phyloP scores from a whole-genome alignment of 35 echinoderm and acorn worm species.

The Lytechinus variegatus region DNA sequence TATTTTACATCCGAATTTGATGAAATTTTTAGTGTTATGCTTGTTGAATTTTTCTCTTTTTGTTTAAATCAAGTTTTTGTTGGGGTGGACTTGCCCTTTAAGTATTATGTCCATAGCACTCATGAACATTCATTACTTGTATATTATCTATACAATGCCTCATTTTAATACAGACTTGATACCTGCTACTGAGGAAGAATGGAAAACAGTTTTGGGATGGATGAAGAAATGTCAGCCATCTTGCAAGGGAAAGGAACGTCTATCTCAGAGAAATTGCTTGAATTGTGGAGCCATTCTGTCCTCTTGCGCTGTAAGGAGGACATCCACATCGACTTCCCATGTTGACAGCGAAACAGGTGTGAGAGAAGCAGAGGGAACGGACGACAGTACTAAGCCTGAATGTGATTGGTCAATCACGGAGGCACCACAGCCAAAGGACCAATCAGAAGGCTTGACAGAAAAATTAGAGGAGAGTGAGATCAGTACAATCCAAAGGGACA shows the following conservation, averaged over 20 bases:
- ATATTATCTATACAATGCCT: neutral
- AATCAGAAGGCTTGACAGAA: neutral
- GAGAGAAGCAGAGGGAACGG: neutral
- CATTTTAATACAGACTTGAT: neutral
- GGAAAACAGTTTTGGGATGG: neutral
- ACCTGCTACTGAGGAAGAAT: neutral
- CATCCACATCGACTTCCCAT: neutral
- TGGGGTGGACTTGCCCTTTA: too few relatives aligned
- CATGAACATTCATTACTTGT: too few relatives aligned
- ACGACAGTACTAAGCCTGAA: neutral
- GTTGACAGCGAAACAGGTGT: neutral
- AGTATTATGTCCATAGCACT: too few relatives aligned
- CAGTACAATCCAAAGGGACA: neutral
- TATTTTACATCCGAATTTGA: too few relatives aligned
- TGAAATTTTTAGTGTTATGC: too few relatives aligned
- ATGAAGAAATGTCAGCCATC: conserved; percentile 21
- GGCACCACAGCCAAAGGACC: neutral
- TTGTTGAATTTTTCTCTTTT: too few relatives aligned
- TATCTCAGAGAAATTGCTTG: neutral
- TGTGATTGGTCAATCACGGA: conserved; percentile 35
- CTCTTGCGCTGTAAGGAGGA: neutral
- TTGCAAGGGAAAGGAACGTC: too few relatives aligned
- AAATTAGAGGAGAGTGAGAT: neutral
- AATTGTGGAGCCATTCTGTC: conserved; percentile 12
- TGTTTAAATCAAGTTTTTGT: too few relatives aligned